Base-by-base conservation (phyloP, 92 coral and sea anemone species). In the Porites evermanni region DNA sequence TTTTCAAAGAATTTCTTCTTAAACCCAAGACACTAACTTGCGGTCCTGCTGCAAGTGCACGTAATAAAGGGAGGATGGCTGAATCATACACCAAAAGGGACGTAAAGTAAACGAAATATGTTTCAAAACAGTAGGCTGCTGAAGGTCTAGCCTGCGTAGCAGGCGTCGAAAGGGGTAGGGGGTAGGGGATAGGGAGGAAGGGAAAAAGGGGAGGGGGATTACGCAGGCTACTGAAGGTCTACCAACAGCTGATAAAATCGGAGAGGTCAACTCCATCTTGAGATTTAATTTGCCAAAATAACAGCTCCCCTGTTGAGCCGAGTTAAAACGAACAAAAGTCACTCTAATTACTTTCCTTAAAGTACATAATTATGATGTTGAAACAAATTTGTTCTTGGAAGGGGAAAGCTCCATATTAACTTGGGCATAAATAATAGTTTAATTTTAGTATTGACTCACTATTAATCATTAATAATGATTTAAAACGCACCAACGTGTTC, bases 211-310 rank as follows among this genome's bases (percentile, higher is more conserved):
- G n/a, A n/a, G n/a, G n/a, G n/a, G n/a, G n/a, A n/a, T n/a, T n/a
- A n/a, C n/a, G n/a, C n/a, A 38, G 47, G 47, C 7, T 38, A 1
- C 0, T 38, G 7, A 38, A 29, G 54, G 23, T 74, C 21, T 56
- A 14, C 61, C 12, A 11, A 24, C 12, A 23, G 72, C 4, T 23
- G 58, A 70, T 70, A 56, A 50, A 29, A n/a, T 70, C 56, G 21
- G 66, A 59, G 58, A 70, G 86, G 86, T 81, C 78, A 81, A 17
- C n/a, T 59, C 12, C 12, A 3, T 18, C 78, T 32, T 54, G 47
- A 81, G 47, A 53, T 59, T 19, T 47, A 29, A 81, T 69, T 81
- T 77, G 76, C 66, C n/a, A 10, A 69, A 52, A 53, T 12, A 64
- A 6, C 17, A 68, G 56, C 12, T 38, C 70, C 64, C 78, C 23